A percentile compares a stretch with the other conserved stretches of the same genome.
These are phyloP conservation scores for Listrodromus nycthemerus DNA, from an alignment of 2,888 invertebrate genomes.

Conservation along the genomic window DNA sequence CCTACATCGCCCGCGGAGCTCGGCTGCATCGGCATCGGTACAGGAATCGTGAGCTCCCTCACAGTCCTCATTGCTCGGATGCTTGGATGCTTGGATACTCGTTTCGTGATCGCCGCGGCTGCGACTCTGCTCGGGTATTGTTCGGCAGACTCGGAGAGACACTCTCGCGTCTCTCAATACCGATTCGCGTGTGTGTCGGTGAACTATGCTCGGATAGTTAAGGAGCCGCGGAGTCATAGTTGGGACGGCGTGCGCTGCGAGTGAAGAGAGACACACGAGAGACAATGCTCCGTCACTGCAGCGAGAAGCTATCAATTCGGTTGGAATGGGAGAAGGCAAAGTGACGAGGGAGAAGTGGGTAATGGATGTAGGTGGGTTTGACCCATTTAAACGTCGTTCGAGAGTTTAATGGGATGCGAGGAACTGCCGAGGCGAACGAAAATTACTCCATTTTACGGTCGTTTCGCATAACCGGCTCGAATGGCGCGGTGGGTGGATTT, in stretches of 20 bases:
- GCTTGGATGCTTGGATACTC: constrained; percentile 62
- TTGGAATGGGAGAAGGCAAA: constrained; percentile 48
- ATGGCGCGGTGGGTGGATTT: neutral
- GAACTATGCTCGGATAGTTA: constrained; percentile 30
- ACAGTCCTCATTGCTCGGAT: constrained; percentile 54
- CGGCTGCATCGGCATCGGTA: constrained; percentile 43
- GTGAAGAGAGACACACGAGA: neutral
- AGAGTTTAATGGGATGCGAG: constrained; percentile 5
- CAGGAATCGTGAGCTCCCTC: constrained; percentile 64
- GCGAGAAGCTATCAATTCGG: constrained; percentile 59
- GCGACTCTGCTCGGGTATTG: constrained; percentile 44
- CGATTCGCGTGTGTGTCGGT: constrained; percentile 50
- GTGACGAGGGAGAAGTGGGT: constrained; percentile 59
- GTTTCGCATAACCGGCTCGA: neutral
- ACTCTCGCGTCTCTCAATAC: constrained; percentile 31
- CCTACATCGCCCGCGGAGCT: constrained; percentile 80
- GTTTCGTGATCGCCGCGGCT: constrained; percentile 62
- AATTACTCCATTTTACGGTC: constrained; percentile 6
- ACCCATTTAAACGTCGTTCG: constrained; percentile 49
- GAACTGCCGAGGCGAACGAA: neutral
- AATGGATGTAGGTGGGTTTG: constrained; percentile 61
- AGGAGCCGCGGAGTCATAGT: neutral
- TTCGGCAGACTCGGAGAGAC: constrained; percentile 27
- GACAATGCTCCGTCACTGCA: neutral
- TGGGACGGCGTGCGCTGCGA: neutral